Evolutionary conservation across 2,888 invertebrate species (phyloP).

Genomic region (Cephus nigrinus): DNA sequence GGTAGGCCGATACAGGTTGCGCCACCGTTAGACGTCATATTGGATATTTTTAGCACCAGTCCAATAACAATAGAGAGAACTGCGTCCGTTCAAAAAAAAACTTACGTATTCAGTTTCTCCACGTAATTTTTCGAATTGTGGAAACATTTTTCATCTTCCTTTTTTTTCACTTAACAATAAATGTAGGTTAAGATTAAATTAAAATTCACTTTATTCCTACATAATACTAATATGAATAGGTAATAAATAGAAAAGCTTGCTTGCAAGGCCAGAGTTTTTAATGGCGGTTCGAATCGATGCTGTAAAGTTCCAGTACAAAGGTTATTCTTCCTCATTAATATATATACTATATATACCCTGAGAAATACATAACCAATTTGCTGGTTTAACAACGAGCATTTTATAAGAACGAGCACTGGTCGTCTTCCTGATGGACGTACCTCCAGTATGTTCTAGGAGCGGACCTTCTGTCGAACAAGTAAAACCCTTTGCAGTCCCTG

Average conservation of each 20-base stretch:
- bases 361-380: not conserved
- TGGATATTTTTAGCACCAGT: not conserved
- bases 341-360: not conserved
- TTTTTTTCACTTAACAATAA: not conserved
- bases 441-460: not conserved
- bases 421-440: not conserved
- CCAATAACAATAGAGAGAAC: not conserved
- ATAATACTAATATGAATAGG: not conserved
- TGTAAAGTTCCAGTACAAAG: not conserved
- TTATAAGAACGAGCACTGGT: not conserved
- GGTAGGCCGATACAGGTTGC: not conserved
- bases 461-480: not conserved
- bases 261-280: not conserved
- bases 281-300: not conserved
- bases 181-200: not conserved
- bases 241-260: not conserved
- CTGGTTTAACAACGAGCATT: not conserved
- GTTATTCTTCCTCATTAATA: not conserved
- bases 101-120: not conserved
- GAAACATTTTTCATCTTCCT: not conserved
- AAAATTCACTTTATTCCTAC: not conserved
- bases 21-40: not conserved
- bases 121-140: too few species aligned
- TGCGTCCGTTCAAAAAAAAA: not conserved
- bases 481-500: not conserved